A percentile compares a stretch with the other conserved stretches of the same genome.
These are phyloP conservation scores for Antheraea pernyi DNA, from an alignment of 1,140 invertebrate species.

Conservation along the genomic window DNA sequence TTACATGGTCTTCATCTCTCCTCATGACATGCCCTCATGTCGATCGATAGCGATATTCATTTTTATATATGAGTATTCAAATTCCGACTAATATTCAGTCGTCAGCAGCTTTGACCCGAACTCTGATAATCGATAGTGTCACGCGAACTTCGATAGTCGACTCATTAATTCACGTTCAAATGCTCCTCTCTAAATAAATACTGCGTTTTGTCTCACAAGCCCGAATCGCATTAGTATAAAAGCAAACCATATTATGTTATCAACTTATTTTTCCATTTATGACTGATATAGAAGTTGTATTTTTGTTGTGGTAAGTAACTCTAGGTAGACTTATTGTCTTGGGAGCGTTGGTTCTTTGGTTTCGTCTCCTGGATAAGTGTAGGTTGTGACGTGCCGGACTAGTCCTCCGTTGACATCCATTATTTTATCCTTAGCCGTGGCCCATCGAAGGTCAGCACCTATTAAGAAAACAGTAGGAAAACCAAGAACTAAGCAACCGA, in stretches of 20 bases:
- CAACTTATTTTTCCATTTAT: not conserved
- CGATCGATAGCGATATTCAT: not conserved
- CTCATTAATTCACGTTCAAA: slow-evolving; percentile 46
- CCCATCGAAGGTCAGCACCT: slow-evolving; percentile 84
- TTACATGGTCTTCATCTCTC: too few species aligned
- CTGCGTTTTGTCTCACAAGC: slow-evolving; percentile 37
- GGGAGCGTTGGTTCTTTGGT: not conserved
- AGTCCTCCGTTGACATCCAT: slow-evolving; percentile 31
- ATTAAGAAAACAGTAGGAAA: slow-evolving; percentile 87
- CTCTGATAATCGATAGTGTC: slow-evolving; percentile 35
- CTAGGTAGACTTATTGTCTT: too few species aligned
- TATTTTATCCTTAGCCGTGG: slow-evolving; percentile 52
- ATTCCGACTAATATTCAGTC: not conserved
- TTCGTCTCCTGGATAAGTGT: slow-evolving; percentile 31
- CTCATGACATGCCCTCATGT: too few species aligned
- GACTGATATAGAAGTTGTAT: too few species aligned
- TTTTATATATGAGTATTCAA: not conserved
- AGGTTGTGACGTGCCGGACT: slow-evolving; percentile 23
- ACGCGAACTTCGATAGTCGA: slow-evolving; percentile 43
- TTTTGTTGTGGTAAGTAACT: too few species aligned
- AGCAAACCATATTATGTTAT: not conserved
- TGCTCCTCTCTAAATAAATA: slow-evolving; percentile 58
- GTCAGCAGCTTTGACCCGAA: not conserved
- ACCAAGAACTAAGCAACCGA: slow-evolving; percentile 88
- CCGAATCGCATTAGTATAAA: slow-evolving; percentile 34